Conservation (phyloP, 2,888 invertebrate genomes). For the Amphipyra berbera region DNA sequence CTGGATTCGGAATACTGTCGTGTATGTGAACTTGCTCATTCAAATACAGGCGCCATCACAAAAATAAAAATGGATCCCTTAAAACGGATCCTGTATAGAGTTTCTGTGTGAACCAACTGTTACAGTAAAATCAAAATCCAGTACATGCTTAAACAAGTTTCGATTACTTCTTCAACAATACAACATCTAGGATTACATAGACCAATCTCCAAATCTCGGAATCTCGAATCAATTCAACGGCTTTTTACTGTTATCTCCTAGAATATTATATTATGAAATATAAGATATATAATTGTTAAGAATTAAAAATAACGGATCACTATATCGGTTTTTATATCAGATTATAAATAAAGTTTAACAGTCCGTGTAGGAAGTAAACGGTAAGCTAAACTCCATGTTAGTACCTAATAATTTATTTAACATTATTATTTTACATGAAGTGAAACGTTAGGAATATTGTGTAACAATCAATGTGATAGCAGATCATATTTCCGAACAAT, state of each 20-base stretch:
- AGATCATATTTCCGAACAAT: background rate
- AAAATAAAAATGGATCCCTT: no score
- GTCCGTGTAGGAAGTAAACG: slow-evolving; percentile 21
- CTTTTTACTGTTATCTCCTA: no score
- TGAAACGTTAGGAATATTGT: slow-evolving; percentile 21
- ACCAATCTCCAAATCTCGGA: background rate
- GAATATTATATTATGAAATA: background rate
- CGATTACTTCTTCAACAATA: no score
- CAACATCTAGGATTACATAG: no score
- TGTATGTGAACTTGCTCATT: no score
- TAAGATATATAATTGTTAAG: slow-evolving; percentile 1
- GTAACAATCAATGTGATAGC: no score
- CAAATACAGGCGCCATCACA: no score
- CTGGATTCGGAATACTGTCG: no score
- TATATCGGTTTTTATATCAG: slow-evolving; percentile 8
- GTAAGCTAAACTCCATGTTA: slow-evolving; percentile 20
- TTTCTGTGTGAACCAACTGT: no score
- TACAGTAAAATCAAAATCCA: no score
- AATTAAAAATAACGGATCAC: slow-evolving; percentile 39
- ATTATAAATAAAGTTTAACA: slow-evolving; percentile 22
- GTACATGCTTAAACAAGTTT: no score
- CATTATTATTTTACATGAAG: slow-evolving; percentile 28
- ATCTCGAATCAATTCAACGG: background rate
- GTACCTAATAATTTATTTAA: slow-evolving; percentile 22
- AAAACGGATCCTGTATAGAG: no score